Evolutionary conservation across 2,888 invertebrate genomes (phyloP).

Genomic region (Hololepta plana): DNA sequence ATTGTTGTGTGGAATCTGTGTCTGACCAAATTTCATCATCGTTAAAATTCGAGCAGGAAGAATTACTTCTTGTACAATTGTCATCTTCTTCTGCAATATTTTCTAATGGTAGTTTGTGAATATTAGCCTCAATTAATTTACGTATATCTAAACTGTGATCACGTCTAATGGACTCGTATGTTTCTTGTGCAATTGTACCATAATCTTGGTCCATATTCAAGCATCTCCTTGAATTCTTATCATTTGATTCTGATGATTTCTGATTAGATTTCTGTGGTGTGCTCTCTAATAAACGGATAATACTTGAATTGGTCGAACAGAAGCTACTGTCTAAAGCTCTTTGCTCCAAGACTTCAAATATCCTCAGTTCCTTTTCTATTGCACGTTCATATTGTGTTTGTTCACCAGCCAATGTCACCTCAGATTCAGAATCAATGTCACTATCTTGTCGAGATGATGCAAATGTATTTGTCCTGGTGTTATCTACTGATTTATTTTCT

Average conservation of each 20-base stretch:
- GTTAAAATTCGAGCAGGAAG: conserved; percentile 6
- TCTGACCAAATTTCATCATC: conserved; percentile 9
- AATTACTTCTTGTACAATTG: no score
- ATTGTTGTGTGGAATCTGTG: conserved; percentile 6
- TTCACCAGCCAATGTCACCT: conserved; percentile 3
- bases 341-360: conserved; percentile 63
- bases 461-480: background rate
- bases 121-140: background rate
- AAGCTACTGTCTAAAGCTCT: conserved; percentile 55
- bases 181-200: background rate
- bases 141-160: no score
- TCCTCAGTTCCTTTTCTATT: conserved; percentile 41
- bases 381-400: conserved; percentile 13
- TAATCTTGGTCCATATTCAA: no score
- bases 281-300: conserved; percentile 18
- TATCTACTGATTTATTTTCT: conserved; percentile 1
- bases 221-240: no score
- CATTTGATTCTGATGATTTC: no score
- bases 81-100: background rate
- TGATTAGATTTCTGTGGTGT: conserved; percentile 19
- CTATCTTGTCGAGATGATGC: conserved; percentile 2
- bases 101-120: conserved; percentile 25
- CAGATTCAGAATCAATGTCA: conserved; percentile 1
- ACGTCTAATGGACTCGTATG: background rate
- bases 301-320: conserved; percentile 28